A percentile compares a stretch with the other conserved stretches of the same genome.
These are phyloP conservation scores for Astyanax mexicanus DNA, from an alignment of 2,797 vertebrate genomes.

Conservation along the genomic window DNA sequence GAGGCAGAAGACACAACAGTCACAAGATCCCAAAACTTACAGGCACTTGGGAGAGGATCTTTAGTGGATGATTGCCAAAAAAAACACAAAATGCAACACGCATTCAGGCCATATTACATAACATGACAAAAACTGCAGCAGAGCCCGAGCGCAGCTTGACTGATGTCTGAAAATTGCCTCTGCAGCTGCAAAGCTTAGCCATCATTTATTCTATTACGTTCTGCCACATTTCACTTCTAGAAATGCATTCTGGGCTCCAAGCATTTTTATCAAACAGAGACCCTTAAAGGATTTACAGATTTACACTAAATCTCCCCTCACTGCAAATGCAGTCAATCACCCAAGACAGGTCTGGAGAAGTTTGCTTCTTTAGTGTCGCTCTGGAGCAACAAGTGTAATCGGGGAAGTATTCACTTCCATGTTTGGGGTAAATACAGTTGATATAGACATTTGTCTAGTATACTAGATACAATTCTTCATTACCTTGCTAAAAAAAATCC, in stretches of 20 bases:
- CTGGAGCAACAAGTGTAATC: no score
- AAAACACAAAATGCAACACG: background rate
- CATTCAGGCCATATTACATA: background rate
- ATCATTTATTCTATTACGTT: background rate
- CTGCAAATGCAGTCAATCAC: background rate
- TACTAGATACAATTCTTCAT: no score
- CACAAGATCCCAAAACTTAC: conserved; percentile 34
- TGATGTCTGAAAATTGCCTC: background rate
- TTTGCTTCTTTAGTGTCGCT: no score
- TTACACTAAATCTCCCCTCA: background rate
- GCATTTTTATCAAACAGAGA: no score
- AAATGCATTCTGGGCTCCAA: no score
- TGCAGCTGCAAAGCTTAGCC: background rate
- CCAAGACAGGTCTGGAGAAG: background rate
- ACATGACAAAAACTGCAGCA: background rate
- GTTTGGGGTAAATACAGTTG: no score
- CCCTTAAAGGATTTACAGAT: background rate
- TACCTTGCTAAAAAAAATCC: no score
- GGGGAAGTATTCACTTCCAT: no score
- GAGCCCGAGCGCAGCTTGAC: background rate
- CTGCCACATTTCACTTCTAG: background rate
- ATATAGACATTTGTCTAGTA: no score
- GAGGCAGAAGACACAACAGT: conserved; percentile 49
- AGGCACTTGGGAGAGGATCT: background rate
- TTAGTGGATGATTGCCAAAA: background rate